A percentile compares a stretch with the other conserved stretches of the same genome.
These are phyloP conservation scores for Epirrhoe tristata DNA, from an alignment of 2,888 invertebrate species.

Conservation along the genomic window DNA sequence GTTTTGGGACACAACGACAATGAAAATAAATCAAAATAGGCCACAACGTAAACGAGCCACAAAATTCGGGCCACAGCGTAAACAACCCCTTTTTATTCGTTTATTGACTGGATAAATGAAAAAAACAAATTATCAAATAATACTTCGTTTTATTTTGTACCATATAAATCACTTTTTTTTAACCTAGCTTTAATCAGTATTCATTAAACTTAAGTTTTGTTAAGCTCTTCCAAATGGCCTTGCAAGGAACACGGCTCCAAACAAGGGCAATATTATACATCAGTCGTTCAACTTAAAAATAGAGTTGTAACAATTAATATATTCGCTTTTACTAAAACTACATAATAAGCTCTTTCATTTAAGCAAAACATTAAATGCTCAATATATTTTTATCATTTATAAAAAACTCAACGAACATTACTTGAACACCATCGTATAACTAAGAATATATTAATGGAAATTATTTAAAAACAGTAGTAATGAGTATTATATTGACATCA, in stretches of 20 bases:
- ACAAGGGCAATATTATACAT: slow-evolving; percentile 42
- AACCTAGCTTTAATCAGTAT: slow-evolving; percentile 30
- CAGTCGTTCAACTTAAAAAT: slow-evolving; percentile 37
- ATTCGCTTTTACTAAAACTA: slow-evolving; percentile 1
- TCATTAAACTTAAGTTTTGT: slow-evolving; percentile 41
- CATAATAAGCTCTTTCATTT: slow-evolving; percentile 10
- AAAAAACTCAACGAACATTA: background rate
- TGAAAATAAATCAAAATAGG: no score
- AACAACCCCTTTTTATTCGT: no score
- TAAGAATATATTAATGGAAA: slow-evolving; percentile 32
- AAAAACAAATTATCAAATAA: slow-evolving; percentile 19
- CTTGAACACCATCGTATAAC: slow-evolving; percentile 32
- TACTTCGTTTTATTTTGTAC: slow-evolving; percentile 36
- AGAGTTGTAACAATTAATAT: slow-evolving; percentile 34
- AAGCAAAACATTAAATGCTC: slow-evolving; percentile 31
- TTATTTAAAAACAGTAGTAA: slow-evolving; percentile 32
- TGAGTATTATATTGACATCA: slow-evolving; percentile 21
- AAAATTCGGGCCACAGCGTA: no score
- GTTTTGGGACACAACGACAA: no score
- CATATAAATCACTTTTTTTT: slow-evolving; percentile 38
- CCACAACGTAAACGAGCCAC: no score
- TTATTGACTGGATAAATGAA: no score
- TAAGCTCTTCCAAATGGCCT: slow-evolving; percentile 43
- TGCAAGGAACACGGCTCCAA: slow-evolving; percentile 42
- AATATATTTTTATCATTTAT: slow-evolving; percentile 11